These are phyloP conservation scores for Bergia sp. DNA, from an alignment of 92 coral and sea anemone species.

Conservation along the genomic window DNA sequence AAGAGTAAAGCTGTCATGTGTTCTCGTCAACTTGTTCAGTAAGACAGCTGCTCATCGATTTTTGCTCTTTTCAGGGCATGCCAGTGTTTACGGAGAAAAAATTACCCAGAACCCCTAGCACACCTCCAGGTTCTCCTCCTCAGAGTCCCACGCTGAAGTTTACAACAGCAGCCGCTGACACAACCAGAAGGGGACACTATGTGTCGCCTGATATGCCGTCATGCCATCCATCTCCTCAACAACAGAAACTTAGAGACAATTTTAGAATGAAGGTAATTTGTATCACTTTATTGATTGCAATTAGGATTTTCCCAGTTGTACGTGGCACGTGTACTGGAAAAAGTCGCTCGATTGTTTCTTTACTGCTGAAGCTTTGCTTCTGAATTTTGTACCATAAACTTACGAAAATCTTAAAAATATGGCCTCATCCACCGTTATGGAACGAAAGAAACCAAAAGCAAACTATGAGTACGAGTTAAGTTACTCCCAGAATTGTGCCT, in stretches of 20 bases:
- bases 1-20: background rate
- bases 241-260: conserved; percentile 72
- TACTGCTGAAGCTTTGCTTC: background rate
- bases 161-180: conserved; percentile 97
- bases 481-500: too few relatives aligned
- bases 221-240: conserved; percentile 56
- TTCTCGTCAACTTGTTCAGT: background rate
- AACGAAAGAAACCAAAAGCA: too few relatives aligned
- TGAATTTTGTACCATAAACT: background rate
- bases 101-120: conserved; percentile 81
- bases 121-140: conserved; percentile 99
- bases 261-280: conserved; percentile 89
- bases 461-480: too few relatives aligned
- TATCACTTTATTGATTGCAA: background rate
- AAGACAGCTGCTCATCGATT: background rate
- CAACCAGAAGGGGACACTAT: conserved; percentile 74
- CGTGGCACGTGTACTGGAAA: background rate
- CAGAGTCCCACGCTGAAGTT: conserved; percentile 86
- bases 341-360: too few relatives aligned
- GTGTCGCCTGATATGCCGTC: conserved; percentile 56
- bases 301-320: background rate
- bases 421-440: too few relatives aligned
- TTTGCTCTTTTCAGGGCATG: conserved; percentile 8
- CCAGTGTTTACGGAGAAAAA: conserved; percentile 63
- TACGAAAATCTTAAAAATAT: too few relatives aligned